Evolutionary conservation across 2,797 vertebrate genomes (phyloP), one percentile per base, ranked within the genome.

Genomic region (Adrianichthys oophorus): DNA sequence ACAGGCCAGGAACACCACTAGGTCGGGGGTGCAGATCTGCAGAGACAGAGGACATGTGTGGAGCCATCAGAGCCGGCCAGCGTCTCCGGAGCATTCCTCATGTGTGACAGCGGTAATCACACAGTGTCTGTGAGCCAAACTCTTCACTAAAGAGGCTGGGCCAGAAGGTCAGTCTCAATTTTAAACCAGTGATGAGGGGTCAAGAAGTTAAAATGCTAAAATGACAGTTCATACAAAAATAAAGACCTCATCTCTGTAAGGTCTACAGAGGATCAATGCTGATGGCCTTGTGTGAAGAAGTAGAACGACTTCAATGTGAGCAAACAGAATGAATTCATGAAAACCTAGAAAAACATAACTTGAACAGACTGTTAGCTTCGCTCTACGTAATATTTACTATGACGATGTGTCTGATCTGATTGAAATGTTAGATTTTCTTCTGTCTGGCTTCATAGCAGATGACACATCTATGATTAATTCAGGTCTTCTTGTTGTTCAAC

Each of bases 1-100:
- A 62, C 96, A 99, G 50, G 97, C 90, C 84, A 99, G 90, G 83
- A 98, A 98, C 42, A 99, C 93, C 72, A 99, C 97, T 85, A 99
- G 91, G 90, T 99, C 98, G 0, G 98, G 97, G 16, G 93, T 95
- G 67, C 98, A 98, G 80, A 99, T 98, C 98, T 99, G 76, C 18
- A 52, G 1, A 44, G 53, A 58, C 18, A 66, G 18, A 59, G 23
- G 49, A 4, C 17, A 60, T 0, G 1, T 15, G 19, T 47, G 40
- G 49, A 54, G 41, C 2, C 0, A 10, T 41, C 26, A 47, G 41
- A 55, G 5, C 13, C 29, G 14, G 16, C 4, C n/a, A 0, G 29
- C 10, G 23, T 0, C 32, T 58, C 4, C 7, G 52, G 15, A 23
- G 46, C 49, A 5, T 64, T 17, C 48, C 58, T 68, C 46, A 48